phyloP scores from a whole-genome alignment of 2,113 vertebrate genomes.

The Erinaceus europaeus region DNA sequence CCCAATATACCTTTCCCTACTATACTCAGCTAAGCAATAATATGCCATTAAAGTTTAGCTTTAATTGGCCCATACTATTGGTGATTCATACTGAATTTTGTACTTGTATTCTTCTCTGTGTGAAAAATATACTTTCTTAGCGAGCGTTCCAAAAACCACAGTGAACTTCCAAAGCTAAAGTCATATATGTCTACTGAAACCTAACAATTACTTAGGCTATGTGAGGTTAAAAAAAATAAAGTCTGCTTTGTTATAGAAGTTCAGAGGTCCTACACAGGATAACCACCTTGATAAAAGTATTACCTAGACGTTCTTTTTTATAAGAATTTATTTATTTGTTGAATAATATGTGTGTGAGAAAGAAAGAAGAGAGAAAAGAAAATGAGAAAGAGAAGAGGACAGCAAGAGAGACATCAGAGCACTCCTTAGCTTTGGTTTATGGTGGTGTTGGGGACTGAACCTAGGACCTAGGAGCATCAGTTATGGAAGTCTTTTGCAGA shows the following conservation, averaged over 20 bases:
- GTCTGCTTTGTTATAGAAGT: not conserved
- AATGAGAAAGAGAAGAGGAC: too few relatives aligned
- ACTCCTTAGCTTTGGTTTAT: too few relatives aligned
- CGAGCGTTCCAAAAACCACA: not conserved
- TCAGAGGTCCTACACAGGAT: not conserved
- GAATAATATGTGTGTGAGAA: too few relatives aligned
- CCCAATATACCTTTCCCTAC: not conserved
- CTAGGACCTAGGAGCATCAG: too few relatives aligned
- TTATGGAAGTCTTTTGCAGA: too few relatives aligned
- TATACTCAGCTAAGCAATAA: not conserved
- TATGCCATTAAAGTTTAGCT: not conserved
- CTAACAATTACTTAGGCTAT: not conserved
- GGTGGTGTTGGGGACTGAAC: too few relatives aligned
- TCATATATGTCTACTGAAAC: not conserved
- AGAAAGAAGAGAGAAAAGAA: too few relatives aligned
- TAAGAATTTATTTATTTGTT: too few relatives aligned
- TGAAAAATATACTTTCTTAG: not conserved
- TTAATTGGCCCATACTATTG: not conserved
- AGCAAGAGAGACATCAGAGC: too few relatives aligned
- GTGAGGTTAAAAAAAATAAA: not conserved
- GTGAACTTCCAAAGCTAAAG: not conserved
- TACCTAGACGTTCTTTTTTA: too few relatives aligned
- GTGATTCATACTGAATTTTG: too few relatives aligned
- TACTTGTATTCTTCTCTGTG: not conserved
- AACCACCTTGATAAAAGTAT: not conserved